These are phyloP conservation scores for Apodemia mormo DNA, from an alignment of 2,888 invertebrate species.

Conservation along the genomic window DNA sequence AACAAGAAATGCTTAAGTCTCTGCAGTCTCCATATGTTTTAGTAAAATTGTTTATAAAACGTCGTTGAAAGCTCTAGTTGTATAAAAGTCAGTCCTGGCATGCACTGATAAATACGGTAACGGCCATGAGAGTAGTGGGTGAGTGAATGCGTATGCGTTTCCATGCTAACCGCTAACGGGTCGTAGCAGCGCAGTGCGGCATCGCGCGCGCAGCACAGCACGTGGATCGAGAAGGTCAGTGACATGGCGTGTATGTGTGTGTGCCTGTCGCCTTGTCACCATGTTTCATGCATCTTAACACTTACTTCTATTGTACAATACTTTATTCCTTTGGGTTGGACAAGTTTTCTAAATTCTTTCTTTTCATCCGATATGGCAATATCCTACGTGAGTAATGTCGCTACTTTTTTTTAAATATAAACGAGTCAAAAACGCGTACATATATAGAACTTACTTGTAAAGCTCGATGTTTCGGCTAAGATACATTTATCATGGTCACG, in stretches of 20 bases:
- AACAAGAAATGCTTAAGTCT: no score
- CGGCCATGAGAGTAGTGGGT: slow-evolving; percentile 47
- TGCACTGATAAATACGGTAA: slow-evolving; percentile 37
- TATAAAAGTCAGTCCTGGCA: slow-evolving; percentile 37
- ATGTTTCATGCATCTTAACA: slow-evolving; percentile 7
- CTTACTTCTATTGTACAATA: slow-evolving; percentile 1
- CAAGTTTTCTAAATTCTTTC: not conserved
- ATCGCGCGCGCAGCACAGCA: slow-evolving; percentile 83
- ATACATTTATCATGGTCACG: no score
- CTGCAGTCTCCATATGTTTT: no score
- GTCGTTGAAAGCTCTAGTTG: not conserved
- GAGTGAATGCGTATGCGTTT: slow-evolving; percentile 77
- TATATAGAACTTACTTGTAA: no score
- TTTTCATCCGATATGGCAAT: not conserved
- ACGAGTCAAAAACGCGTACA: no score
- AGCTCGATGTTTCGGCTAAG: no score
- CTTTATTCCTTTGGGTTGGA: not conserved
- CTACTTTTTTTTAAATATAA: not conserved
- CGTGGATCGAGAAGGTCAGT: slow-evolving; percentile 94
- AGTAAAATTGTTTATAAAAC: not conserved
- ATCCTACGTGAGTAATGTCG: not conserved
- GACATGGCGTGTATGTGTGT: slow-evolving; percentile 36
- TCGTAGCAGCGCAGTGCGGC: slow-evolving; percentile 75
- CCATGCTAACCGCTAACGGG: slow-evolving; percentile 81
- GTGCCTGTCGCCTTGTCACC: slow-evolving; percentile 22